These are phyloP conservation scores for Apeltes quadracus DNA, from an alignment of 2,113 vertebrate genomes.

Conservation along the genomic window DNA sequence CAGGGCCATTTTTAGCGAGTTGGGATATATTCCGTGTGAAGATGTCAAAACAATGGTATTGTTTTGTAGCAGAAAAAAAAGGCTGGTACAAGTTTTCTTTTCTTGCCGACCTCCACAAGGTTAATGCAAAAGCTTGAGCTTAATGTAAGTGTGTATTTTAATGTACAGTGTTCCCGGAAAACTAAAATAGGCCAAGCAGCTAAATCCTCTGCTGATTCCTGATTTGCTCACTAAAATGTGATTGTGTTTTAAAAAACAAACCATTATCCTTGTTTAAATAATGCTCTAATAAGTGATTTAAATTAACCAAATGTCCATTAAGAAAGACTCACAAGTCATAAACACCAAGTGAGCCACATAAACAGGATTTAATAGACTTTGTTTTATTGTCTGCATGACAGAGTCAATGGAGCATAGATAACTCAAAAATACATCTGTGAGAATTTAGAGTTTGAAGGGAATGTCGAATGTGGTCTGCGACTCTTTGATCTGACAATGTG, in stretches of 20 bases:
- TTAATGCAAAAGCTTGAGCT: constrained; percentile 7
- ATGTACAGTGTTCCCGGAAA: constrained; percentile 25
- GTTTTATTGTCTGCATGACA: background rate
- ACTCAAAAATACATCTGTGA: background rate
- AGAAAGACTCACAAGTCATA: background rate
- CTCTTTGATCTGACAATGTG: constrained; percentile 1
- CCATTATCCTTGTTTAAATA: background rate
- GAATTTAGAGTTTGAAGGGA: background rate
- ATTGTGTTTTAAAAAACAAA: constrained; percentile 14
- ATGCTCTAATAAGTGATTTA: constrained; percentile 3
- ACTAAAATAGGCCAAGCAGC: background rate
- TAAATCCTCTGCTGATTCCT: background rate
- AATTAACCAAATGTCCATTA: background rate
- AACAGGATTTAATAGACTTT: background rate
- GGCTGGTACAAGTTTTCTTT: constrained; percentile 5
- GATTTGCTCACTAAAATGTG: background rate
- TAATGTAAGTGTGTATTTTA: constrained; percentile 18
- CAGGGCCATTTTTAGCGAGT: constrained; percentile 57
- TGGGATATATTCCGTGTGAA: constrained; percentile 43
- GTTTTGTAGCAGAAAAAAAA: constrained; percentile 32
- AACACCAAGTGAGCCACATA: background rate
- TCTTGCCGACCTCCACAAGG: background rate
- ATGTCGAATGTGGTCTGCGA: constrained; percentile 6
- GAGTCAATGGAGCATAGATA: background rate
- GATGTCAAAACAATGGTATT: constrained; percentile 48